A percentile compares a stretch with the other conserved stretches of the same genome.
phyloP scores from a whole-genome alignment of 2,888 invertebrate species.

The Hermaeophaga mercurialis region DNA sequence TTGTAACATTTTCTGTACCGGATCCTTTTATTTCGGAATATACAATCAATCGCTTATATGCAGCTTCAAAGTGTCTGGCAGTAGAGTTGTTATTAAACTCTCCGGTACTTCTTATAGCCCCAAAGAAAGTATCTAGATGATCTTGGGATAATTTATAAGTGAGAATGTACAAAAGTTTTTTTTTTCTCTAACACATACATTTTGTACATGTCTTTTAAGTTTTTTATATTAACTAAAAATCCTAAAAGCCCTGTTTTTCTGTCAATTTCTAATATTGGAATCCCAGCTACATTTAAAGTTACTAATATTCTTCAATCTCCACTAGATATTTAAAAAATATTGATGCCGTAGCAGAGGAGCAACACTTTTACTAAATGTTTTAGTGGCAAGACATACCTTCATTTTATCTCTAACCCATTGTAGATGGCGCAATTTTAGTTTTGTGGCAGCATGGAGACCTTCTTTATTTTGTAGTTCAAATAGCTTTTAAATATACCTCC shows the following conservation, averaged over 20 bases:
- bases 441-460: constrained; percentile 24
- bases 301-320: constrained; percentile 14
- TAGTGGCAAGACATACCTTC: constrained; percentile 28
- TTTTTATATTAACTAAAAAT: constrained; percentile 21
- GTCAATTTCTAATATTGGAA: constrained; percentile 13
- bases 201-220: constrained; percentile 17
- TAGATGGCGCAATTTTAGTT: constrained; percentile 21
- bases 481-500: constrained; percentile 26
- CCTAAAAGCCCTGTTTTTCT: constrained; percentile 29
- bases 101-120: constrained; percentile 11
- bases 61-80: constrained; percentile 28
- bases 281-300: constrained; percentile 1
- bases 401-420: constrained; percentile 34
- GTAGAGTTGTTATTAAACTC: constrained; percentile 32
- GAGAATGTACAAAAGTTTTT: neutral
- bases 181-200: constrained; percentile 3
- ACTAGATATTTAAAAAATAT: constrained; percentile 21
- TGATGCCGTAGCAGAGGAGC: constrained; percentile 23
- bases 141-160: constrained; percentile 5
- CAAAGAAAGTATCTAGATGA: constrained; percentile 9
- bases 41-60: constrained; percentile 34
- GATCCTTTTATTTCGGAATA: constrained; percentile 22
- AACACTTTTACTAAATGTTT: constrained; percentile 29
- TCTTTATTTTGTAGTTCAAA: constrained; percentile 29
- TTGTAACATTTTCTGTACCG: constrained; percentile 23